These are phyloP conservation scores for Dryobates pubescens DNA, from an alignment of 2,797 vertebrate species.

Conservation along the genomic window DNA sequence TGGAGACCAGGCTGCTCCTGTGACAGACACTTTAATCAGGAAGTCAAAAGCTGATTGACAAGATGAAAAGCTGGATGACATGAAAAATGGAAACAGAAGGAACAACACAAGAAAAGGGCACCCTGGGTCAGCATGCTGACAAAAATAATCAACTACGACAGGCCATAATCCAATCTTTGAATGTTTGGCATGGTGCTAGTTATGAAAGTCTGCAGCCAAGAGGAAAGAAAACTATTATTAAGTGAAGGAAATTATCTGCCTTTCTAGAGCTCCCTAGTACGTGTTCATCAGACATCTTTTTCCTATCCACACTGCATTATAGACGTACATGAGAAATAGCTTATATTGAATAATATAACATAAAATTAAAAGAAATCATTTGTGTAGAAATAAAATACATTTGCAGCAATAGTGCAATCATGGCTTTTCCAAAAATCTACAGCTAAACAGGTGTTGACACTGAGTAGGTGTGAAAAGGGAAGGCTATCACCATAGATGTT, in stretches of 20 bases:
- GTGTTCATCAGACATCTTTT: conserved; percentile 64
- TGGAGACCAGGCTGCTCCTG: conserved; percentile 80
- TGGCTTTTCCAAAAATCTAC: conserved; percentile 34
- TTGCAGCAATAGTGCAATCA: neutral
- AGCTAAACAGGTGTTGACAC: conserved; percentile 50
- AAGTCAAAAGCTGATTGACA: conserved; percentile 88
- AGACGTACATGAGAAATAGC: neutral
- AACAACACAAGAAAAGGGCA: conserved; percentile 85
- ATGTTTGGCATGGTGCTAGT: conserved; percentile 82
- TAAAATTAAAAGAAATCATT: conserved; percentile 50
- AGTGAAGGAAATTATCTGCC: conserved; percentile 79
- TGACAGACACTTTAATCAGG: conserved; percentile 89
- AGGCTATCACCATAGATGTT: neutral
- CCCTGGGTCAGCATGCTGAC: conserved; percentile 83
- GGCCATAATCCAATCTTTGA: conserved; percentile 83
- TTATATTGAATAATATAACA: conserved; percentile 47
- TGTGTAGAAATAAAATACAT: conserved; percentile 26
- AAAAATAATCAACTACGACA: conserved; percentile 87
- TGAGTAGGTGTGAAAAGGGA: conserved; percentile 33
- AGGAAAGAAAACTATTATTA: conserved; percentile 83
- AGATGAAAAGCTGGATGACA: conserved; percentile 88
- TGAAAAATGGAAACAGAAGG: conserved; percentile 89
- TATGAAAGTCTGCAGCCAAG: conserved; percentile 79
- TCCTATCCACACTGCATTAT: neutral
- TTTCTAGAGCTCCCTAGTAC: conserved; percentile 68